Conservation (phyloP, 2,797 vertebrate species). For the Dendrocincla fuliginosa region DNA sequence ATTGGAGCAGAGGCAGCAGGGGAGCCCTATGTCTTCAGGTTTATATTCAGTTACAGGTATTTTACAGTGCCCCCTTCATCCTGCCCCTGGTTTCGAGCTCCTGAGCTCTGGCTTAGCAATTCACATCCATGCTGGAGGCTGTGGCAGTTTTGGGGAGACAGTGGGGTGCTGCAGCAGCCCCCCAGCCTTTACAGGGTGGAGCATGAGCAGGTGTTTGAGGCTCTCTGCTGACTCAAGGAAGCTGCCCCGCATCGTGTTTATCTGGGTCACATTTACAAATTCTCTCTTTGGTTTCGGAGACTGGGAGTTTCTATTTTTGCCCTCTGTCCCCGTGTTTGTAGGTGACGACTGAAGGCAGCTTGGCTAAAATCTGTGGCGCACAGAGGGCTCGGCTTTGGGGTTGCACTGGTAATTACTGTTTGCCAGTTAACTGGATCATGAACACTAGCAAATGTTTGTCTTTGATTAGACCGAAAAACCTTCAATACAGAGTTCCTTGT, state of each 20-base stretch:
- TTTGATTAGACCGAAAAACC: background rate
- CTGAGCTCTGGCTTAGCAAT: background rate
- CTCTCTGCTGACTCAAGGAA: constrained; percentile 11
- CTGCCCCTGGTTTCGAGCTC: background rate
- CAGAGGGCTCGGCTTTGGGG: fast-evolving
- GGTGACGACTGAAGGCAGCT: background rate
- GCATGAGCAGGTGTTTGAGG: background rate
- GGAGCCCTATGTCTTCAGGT: background rate
- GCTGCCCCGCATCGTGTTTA: background rate
- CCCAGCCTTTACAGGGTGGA: background rate
- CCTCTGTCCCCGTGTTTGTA: background rate
- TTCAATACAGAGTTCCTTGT: background rate
- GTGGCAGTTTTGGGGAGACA: fast-evolving
- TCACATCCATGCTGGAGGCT: background rate
- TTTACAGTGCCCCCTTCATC: background rate
- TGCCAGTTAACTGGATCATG: background rate
- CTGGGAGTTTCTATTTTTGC: constrained; percentile 4
- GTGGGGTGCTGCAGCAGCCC: background rate
- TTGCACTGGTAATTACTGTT: background rate
- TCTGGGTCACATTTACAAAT: constrained; percentile 46
- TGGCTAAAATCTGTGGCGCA: background rate
- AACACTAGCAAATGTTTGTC: background rate
- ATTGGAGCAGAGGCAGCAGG: background rate
- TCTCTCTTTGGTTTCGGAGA: background rate
- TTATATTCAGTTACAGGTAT: background rate